Conservation (phyloP, 1,140 invertebrate genomes). For the Euura saliciscinereae region DNA sequence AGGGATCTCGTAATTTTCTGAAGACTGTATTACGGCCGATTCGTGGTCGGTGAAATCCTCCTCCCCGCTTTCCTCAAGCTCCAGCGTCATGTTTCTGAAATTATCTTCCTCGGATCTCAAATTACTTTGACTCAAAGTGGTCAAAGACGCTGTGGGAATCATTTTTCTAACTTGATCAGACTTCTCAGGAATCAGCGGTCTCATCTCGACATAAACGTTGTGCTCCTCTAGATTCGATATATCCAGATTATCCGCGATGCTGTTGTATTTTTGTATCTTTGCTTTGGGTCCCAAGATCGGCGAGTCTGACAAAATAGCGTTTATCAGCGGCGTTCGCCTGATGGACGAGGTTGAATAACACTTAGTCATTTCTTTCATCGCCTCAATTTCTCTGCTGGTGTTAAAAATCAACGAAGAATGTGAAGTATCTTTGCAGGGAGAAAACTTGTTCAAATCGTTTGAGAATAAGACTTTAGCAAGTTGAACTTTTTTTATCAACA, state of each 20-base stretch:
- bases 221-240: constrained; percentile 35
- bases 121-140: background rate
- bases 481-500: constrained; percentile 50
- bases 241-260: constrained; percentile 18
- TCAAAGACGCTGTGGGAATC: background rate
- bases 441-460: constrained; percentile 36
- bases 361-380: constrained; percentile 36
- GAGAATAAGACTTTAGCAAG: constrained; percentile 42
- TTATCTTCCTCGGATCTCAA: background rate
- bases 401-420: constrained; percentile 53
- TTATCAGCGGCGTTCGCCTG: constrained; percentile 45
- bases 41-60: background rate
- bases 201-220: constrained; percentile 52
- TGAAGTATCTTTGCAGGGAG: constrained; percentile 1
- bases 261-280: constrained; percentile 27
- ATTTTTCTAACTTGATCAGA: constrained; percentile 18
- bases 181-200: constrained; percentile 33
- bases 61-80: constrained; percentile 3
- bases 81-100: background rate
- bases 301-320: constrained; percentile 49
- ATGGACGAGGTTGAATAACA: constrained; percentile 35
- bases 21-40: background rate
- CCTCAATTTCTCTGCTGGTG: constrained; percentile 39
- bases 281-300: constrained; percentile 43
- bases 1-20: background rate